Conservation (phyloP, 2,113 vertebrate species). For the Terrapene triunguis region DNA sequence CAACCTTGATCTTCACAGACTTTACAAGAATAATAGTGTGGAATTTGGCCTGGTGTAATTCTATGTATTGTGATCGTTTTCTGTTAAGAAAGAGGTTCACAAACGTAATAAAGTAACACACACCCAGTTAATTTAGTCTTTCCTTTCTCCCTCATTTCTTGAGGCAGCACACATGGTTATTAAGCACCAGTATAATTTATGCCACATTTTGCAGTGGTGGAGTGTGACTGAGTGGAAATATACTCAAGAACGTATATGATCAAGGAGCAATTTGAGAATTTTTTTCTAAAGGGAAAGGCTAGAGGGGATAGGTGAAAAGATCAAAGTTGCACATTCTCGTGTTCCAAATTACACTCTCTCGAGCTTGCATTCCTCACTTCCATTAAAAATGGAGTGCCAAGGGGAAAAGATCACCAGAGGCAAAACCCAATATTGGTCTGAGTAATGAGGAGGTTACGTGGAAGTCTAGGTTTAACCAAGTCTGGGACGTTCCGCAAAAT, state of each 20-base stretch:
- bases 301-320: not conserved
- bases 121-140: not conserved
- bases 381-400: not conserved
- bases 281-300: not conserved
- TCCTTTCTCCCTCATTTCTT: not conserved
- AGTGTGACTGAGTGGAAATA: not conserved
- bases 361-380: not conserved
- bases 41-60: not conserved
- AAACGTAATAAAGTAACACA: not conserved
- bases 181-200: not conserved
- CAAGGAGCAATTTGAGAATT: not conserved
- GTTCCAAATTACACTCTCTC: not conserved
- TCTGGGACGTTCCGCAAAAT: not conserved
- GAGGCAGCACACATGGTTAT: not conserved
- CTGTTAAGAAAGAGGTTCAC: slow-evolving; percentile 14
- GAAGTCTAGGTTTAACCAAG: not conserved
- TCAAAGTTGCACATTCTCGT: not conserved
- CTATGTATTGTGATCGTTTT: not conserved
- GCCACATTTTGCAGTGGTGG: not conserved
- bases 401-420: not conserved
- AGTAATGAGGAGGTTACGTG: not conserved
- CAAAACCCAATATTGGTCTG: not conserved
- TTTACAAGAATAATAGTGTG: not conserved
- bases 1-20: not conserved
- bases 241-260: fast-evolving